Percentiles rank a stretch among this genome's conserved stretches.
Evolutionary conservation across 2,113 vertebrate species (phyloP).

Genomic region (Eptesicus fuscus): DNA sequence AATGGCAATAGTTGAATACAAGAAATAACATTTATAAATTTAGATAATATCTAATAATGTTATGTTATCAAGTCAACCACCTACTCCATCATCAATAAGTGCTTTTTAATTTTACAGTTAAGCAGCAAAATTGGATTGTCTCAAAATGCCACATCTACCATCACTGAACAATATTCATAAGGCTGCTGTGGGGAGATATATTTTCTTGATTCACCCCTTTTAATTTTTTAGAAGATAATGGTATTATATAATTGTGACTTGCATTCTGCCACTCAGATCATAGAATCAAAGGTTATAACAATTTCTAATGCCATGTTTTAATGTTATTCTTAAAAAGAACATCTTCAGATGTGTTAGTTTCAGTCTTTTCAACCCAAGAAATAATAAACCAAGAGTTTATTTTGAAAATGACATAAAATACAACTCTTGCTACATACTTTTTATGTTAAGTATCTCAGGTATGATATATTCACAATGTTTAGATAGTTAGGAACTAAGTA

Average conservation of each 20-base stretch:
- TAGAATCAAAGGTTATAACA: not conserved
- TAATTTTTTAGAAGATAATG: not conserved
- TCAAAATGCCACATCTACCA: not conserved
- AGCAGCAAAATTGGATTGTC: not conserved
- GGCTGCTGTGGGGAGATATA: not conserved
- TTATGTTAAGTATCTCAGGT: not conserved
- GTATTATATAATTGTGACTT: not conserved
- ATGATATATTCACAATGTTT: not conserved
- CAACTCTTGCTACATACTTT: not conserved
- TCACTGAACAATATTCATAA: not conserved
- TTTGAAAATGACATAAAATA: not conserved
- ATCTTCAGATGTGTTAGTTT: not conserved
- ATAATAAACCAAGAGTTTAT: not conserved
- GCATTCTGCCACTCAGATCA: not conserved
- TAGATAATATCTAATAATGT: not conserved
- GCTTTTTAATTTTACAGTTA: not conserved
- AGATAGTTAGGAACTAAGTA: not conserved
- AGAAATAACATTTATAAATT: not conserved
- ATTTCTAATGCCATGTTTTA: not conserved
- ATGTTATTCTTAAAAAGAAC: constrained; percentile 15
- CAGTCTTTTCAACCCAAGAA: not conserved
- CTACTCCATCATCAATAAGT: not conserved
- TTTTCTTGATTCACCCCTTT: not conserved
- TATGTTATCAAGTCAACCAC: not conserved
- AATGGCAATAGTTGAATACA: not conserved